Evolutionary conservation across 2,113 vertebrate genomes (phyloP).

Genomic region (Eidolon helvum): DNA sequence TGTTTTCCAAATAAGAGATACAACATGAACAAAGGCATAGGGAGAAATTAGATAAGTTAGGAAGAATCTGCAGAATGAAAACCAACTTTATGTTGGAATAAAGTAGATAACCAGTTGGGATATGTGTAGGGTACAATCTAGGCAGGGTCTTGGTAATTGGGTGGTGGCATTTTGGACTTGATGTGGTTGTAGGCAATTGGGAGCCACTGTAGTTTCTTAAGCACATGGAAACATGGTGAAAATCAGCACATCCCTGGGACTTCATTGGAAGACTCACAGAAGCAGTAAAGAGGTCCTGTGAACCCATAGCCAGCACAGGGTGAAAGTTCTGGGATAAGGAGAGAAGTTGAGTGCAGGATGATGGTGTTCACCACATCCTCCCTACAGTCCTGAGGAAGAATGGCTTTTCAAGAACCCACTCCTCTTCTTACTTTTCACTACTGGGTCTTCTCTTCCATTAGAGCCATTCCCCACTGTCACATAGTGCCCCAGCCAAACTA

Average conservation of each 20-base stretch:
- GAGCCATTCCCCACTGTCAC: background rate
- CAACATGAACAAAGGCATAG: background rate
- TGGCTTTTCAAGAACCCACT: background rate
- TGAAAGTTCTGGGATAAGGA: background rate
- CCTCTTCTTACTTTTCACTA: background rate
- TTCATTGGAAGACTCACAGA: conserved; percentile 33
- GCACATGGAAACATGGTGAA: background rate
- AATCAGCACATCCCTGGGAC: background rate
- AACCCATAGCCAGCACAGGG: conserved; percentile 52
- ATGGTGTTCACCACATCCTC: conserved; percentile 72
- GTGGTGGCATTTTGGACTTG: background rate
- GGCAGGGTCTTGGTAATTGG: background rate
- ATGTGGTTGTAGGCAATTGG: background rate
- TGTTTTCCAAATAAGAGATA: background rate
- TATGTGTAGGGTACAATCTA: background rate
- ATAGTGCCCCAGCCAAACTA: accelerated
- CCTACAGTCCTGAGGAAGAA: conserved; percentile 64
- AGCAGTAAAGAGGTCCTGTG: conserved; percentile 33
- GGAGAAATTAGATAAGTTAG: background rate
- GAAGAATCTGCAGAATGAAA: background rate
- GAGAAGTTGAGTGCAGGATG: conserved; percentile 67
- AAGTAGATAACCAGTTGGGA: background rate
- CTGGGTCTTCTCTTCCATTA: too few relatives aligned
- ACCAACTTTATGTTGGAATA: too few relatives aligned
- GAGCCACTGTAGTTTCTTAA: background rate